Evolutionary conservation across 2,888 invertebrate genomes (phyloP), one percentile per base, ranked within the genome.

Genomic region (Desoria tigrina): DNA sequence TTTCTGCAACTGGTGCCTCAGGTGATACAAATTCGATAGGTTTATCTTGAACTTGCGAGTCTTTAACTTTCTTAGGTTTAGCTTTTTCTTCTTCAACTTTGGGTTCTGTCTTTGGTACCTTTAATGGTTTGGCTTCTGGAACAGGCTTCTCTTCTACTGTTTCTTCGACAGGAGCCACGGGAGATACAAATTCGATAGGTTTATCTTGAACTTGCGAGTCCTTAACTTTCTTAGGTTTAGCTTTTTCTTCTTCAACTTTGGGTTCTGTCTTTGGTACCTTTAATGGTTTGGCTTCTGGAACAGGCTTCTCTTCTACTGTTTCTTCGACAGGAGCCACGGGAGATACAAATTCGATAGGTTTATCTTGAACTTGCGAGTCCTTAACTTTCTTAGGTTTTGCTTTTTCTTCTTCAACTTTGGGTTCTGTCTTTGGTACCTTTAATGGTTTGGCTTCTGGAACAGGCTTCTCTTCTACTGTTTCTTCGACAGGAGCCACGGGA

Each of bases 381-480:
- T 24, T 37, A 21, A 4, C 37, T 49, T 14, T 26, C 45, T 50
- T 49, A 4, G 11, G 7, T 55, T 24, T 21, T 37, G 42, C 28
- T 55, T 51, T 23, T 23, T 61, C 51, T 53, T 61, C 54, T 24
- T 51, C 51, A 51, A 51, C 24, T 51, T 51, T 51, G 24, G 11
- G 16, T 7, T 9, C 16, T 49, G 11, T 18, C 7, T 7, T 49
- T 49, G 9, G 11, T 18, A 49, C 14, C 49, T 11, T 49, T 49
- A 7, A 7, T 49, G 11, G 49, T 49, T n/a, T 7, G 11, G 7
- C 21, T 18, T 49, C 21, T n/a, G 49, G 49, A n/a, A n/a, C n/a
- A n/a, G n/a, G n/a, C 4, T 45, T 45, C 16, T 45, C 16, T 45
- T 14, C 7, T 24, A 24, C 51, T 4, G 7, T 26, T 16, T 51